Percentiles rank a stretch among this genome's conserved stretches.
Evolutionary conservation across 2,797 vertebrate species (phyloP).

Genomic region (Propithecus perrieri): DNA sequence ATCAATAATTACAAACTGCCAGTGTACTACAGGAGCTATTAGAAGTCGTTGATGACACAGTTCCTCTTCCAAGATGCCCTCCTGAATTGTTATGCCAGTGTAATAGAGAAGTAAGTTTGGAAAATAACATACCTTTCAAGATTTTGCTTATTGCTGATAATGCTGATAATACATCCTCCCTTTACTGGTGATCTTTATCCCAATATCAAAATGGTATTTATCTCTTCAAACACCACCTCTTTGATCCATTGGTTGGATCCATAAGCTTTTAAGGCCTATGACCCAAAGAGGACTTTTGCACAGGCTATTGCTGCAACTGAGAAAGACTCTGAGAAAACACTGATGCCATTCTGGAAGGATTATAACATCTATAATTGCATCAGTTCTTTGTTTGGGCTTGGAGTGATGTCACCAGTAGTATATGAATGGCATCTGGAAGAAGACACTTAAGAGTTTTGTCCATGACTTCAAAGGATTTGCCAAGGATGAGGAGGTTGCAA

Average conservation of each 20-base stretch:
- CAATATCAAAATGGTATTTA: not conserved
- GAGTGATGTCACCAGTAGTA: too few species aligned
- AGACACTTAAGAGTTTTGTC: too few species aligned
- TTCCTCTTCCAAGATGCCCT: not conserved
- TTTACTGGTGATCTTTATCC: too few species aligned
- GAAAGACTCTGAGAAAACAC: not conserved
- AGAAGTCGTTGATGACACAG: not conserved
- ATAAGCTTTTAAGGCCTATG: not conserved
- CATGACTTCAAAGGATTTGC: not conserved
- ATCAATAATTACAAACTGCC: not conserved
- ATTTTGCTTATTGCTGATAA: not conserved
- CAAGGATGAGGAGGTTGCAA: not conserved
- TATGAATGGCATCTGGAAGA: too few species aligned
- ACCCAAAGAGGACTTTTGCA: not conserved
- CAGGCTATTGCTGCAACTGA: not conserved
- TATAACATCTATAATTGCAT: not conserved
- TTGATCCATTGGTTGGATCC: not conserved
- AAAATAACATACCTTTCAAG: not conserved
- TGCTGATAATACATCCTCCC: not conserved
- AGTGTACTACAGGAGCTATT: not conserved
- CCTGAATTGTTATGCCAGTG: not conserved
- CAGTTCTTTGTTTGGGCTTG: not conserved
- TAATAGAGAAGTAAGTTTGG: not conserved
- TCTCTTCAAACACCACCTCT: not conserved
- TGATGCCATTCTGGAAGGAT: not conserved